Evolutionary conservation across 2,888 invertebrate species (phyloP).

Genomic region (Agrypnus murinus): DNA sequence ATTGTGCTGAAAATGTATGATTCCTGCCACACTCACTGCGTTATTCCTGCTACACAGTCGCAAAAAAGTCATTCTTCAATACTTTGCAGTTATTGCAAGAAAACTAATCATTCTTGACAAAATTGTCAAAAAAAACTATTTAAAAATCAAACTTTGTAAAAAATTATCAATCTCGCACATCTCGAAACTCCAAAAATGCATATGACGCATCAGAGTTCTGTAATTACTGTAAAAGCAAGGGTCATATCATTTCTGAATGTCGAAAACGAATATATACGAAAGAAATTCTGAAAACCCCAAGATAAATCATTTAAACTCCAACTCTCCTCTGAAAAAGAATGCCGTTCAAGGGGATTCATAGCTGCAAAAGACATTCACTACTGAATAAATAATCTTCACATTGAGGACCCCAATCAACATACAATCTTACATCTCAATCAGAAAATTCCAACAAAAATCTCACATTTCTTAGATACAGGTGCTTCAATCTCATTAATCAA

Average conservation of each 20-base stretch:
- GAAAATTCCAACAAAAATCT: background rate
- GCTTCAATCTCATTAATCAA: conserved; percentile 18
- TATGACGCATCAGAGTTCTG: conserved; percentile 30
- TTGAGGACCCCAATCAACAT: background rate
- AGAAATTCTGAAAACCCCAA: background rate
- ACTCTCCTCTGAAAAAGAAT: conserved; percentile 19
- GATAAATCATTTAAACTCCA: conserved; percentile 36
- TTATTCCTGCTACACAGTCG: conserved; percentile 23
- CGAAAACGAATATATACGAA: conserved; percentile 33
- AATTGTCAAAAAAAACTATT: no score
- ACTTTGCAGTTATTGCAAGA: no score
- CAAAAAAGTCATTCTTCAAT: no score
- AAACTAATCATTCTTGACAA: background rate
- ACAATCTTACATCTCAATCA: background rate
- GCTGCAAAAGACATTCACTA: conserved; percentile 32
- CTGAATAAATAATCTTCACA: background rate
- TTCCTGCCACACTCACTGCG: no score
- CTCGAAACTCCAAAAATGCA: no score
- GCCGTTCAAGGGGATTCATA: conserved; percentile 13
- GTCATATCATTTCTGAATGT: no score
- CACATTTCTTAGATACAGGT: conserved; percentile 43
- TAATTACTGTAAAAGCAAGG: conserved; percentile 46
- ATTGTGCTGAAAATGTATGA: no score
- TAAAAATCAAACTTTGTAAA: no score
- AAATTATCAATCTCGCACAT: no score